phyloP scores from a whole-genome alignment of 2,797 vertebrate species.

The Pipistrellus kuhlii region DNA sequence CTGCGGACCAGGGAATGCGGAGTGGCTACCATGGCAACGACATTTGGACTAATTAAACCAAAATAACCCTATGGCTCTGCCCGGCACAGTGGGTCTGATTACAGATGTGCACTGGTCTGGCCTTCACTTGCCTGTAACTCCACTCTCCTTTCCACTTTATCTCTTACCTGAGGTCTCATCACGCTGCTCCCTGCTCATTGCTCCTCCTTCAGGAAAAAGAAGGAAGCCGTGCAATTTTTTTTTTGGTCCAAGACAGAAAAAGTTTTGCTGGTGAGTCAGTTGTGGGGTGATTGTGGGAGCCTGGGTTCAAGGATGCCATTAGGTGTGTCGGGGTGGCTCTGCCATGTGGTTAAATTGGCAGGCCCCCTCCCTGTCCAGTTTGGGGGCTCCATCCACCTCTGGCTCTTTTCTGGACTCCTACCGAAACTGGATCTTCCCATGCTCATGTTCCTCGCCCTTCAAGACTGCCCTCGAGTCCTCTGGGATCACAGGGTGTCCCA shows the following conservation, averaged over 20 bases:
- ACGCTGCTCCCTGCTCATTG: fast-evolving
- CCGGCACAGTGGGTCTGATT: not conserved
- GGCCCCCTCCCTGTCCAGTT: fast-evolving
- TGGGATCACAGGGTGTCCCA: not conserved
- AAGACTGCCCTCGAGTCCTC: not conserved
- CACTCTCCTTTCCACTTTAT: not conserved
- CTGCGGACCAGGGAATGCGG: fast-evolving
- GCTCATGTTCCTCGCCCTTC: not conserved
- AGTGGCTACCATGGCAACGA: fast-evolving
- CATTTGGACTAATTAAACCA: not conserved
- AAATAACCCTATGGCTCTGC: no score
- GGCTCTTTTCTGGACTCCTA: not conserved
- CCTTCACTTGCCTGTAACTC: not conserved
- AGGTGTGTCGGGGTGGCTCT: not conserved
- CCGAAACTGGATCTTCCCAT: not conserved
- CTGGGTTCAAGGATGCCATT: not conserved
- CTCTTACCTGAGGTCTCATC: not conserved
- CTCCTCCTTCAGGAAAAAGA: not conserved
- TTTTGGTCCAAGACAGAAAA: not conserved
- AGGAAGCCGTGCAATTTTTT: not conserved
- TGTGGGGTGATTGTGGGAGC: not conserved
- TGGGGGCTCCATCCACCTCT: not conserved
- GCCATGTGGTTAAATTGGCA: not conserved
- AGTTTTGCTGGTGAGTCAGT: not conserved
- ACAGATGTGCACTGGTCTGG: no score